These are phyloP conservation scores for Elephantulus edwardii DNA, from an alignment of 2,113 vertebrate genomes.

Conservation along the genomic window DNA sequence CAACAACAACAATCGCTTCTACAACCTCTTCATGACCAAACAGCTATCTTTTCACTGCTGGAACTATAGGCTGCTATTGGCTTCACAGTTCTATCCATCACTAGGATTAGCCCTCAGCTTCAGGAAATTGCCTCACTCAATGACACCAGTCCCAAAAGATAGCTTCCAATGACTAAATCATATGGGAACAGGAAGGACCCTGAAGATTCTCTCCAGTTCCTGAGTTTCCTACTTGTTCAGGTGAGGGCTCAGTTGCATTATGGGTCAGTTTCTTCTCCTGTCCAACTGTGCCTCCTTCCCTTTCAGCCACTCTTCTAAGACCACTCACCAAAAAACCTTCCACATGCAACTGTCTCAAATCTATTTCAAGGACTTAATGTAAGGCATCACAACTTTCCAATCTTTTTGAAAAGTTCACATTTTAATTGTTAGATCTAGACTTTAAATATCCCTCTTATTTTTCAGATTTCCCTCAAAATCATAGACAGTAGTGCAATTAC, in stretches of 20 bases:
- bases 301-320: not conserved
- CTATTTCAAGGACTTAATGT: not conserved
- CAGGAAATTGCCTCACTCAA: slow-evolving; percentile 26
- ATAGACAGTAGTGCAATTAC: not conserved
- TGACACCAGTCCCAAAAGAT: not conserved
- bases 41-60: not conserved
- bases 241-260: not conserved
- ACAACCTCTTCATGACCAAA: not conserved
- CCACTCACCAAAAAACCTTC: not conserved
- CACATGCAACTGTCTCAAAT: not conserved
- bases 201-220: not conserved
- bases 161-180: not conserved
- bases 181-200: not conserved
- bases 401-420: not conserved
- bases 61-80: not conserved
- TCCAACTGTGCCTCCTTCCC: not conserved
- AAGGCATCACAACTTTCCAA: not conserved
- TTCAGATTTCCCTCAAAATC: not conserved
- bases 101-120: not conserved
- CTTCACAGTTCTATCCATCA: not conserved
- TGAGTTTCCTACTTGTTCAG: not conserved
- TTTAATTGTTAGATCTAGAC: not conserved
- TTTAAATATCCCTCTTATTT: not conserved
- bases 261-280: not conserved
- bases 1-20: no score